phyloP scores from a whole-genome alignment of 2,888 invertebrate genomes.

The Megastigmus dorsalis region DNA sequence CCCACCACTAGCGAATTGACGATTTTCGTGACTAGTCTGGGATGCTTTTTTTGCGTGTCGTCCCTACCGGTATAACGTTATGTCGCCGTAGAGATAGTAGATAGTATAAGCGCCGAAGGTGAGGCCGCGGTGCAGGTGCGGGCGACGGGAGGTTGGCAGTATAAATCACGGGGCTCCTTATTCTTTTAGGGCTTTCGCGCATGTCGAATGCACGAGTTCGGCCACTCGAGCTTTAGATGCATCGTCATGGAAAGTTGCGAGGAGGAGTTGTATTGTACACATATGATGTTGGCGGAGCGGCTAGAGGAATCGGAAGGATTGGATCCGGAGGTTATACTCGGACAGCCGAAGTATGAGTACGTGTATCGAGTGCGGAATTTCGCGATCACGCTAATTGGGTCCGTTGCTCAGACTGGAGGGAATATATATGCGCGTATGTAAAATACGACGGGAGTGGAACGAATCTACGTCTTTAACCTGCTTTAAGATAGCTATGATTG shows the following conservation, averaged over 20 bases:
- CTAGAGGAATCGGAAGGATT: background rate
- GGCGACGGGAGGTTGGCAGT: background rate
- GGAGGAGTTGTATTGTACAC: background rate
- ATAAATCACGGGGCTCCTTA: constrained; percentile 46
- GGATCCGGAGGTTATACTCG: constrained; percentile 24
- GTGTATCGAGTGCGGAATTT: constrained; percentile 50
- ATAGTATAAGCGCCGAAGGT: no score
- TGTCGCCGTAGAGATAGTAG: no score
- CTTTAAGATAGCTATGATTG: no score
- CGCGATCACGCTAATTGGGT: constrained; percentile 42
- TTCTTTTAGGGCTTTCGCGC: constrained; percentile 38
- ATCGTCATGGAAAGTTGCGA: no score
- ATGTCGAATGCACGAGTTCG: constrained; percentile 30
- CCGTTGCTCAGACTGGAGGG: background rate
- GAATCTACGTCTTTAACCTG: no score
- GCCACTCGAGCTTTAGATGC: constrained; percentile 23
- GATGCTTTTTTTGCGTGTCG: constrained; percentile 43
- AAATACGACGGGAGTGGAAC: no score
- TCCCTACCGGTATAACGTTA: background rate
- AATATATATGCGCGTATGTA: no score
- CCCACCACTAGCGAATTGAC: background rate
- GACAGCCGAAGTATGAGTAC: constrained; percentile 50
- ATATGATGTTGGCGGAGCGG: no score
- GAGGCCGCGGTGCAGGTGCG: no score
- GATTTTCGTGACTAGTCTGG: constrained; percentile 25